A percentile compares a stretch with the other conserved stretches of the same genome.
Conservation (phyloP, 2,797 vertebrate species). For the Champsocephalus esox region DNA sequence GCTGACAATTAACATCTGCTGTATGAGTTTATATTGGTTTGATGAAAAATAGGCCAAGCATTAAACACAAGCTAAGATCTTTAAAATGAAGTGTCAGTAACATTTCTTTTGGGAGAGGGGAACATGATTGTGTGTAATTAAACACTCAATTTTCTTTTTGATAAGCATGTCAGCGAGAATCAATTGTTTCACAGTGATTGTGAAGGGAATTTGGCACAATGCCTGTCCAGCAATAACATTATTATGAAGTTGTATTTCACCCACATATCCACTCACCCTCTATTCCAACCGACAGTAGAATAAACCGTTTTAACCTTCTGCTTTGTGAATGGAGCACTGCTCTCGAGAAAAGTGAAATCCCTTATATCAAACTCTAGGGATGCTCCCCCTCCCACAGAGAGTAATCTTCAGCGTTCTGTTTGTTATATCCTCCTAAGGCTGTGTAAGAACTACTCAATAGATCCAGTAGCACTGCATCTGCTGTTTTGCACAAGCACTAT, state of each 20-base stretch:
- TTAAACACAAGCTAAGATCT: slow-evolving; percentile 14
- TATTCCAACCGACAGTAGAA: slow-evolving; percentile 16
- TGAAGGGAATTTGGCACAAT: slow-evolving; percentile 14
- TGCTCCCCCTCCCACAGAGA: slow-evolving; percentile 52
- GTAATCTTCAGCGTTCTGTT: slow-evolving; percentile 77
- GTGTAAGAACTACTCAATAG: slow-evolving; percentile 64
- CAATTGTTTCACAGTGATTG: slow-evolving; percentile 18
- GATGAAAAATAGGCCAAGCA: slow-evolving; percentile 32
- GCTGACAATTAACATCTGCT: slow-evolving; percentile 62
- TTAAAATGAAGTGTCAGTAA: slow-evolving; percentile 12
- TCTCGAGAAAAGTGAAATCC: slow-evolving; percentile 59
- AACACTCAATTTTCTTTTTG: slow-evolving; percentile 35
- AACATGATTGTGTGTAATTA: slow-evolving; percentile 32
- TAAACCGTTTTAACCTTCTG: slow-evolving; percentile 51
- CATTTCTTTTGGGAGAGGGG: not conserved
- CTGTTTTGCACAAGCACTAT: slow-evolving; percentile 74
- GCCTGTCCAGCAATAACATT: slow-evolving; percentile 23
- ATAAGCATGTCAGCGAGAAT: slow-evolving; percentile 32
- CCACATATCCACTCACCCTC: slow-evolving; percentile 4
- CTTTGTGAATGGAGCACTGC: slow-evolving; percentile 45
- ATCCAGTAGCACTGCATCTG: slow-evolving; percentile 58
- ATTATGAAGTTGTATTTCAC: slow-evolving; percentile 15
- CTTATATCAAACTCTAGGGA: slow-evolving; percentile 70
- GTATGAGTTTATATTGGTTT: slow-evolving; percentile 44
- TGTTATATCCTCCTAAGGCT: slow-evolving; percentile 73